phyloP scores from a whole-genome alignment of 2,888 invertebrate genomes.

The Endotricha flammealis region DNA sequence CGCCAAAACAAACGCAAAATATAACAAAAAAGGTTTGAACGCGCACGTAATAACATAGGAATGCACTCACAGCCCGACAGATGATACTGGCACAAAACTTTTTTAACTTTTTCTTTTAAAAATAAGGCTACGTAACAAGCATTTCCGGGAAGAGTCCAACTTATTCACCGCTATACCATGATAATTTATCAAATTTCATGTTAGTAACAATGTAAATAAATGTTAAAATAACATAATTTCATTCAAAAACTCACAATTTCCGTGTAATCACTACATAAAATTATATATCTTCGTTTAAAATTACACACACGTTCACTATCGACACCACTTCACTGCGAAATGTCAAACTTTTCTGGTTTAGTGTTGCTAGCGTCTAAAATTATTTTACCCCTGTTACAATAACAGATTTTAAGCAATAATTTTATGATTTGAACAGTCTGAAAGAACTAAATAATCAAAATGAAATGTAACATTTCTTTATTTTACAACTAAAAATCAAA shows the following conservation, averaged over 20 bases:
- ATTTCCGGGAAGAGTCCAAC: slow-evolving; percentile 48
- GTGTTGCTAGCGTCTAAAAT: slow-evolving; percentile 43
- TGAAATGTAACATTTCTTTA: too few species aligned
- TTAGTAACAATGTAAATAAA: slow-evolving; percentile 17
- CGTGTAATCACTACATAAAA: slow-evolving; percentile 64
- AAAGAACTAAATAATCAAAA: too few species aligned
- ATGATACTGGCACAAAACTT: slow-evolving; percentile 62
- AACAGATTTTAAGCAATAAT: too few species aligned
- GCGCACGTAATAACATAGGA: slow-evolving; percentile 63
- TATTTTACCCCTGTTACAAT: slow-evolving; percentile 23
- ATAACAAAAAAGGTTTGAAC: slow-evolving; percentile 37
- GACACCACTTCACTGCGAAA: slow-evolving; percentile 62
- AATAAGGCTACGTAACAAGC: slow-evolving; percentile 46
- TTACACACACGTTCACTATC: slow-evolving; percentile 68
- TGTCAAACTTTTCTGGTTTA: slow-evolving; percentile 49
- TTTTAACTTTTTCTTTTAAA: slow-evolving; percentile 54
- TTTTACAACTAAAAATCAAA: too few species aligned
- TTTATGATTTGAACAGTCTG: too few species aligned
- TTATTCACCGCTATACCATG: neutral
- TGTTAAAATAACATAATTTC: slow-evolving; percentile 38
- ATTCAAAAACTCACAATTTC: slow-evolving; percentile 64
- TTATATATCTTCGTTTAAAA: slow-evolving; percentile 47
- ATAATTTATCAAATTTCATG: slow-evolving; percentile 2
- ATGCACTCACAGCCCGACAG: slow-evolving; percentile 43
- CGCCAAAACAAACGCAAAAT: slow-evolving; percentile 41